A percentile compares a stretch with the other conserved stretches of the same genome.
Evolutionary conservation across 2,888 invertebrate species (phyloP).

Genomic region (Lymantria dispar): DNA sequence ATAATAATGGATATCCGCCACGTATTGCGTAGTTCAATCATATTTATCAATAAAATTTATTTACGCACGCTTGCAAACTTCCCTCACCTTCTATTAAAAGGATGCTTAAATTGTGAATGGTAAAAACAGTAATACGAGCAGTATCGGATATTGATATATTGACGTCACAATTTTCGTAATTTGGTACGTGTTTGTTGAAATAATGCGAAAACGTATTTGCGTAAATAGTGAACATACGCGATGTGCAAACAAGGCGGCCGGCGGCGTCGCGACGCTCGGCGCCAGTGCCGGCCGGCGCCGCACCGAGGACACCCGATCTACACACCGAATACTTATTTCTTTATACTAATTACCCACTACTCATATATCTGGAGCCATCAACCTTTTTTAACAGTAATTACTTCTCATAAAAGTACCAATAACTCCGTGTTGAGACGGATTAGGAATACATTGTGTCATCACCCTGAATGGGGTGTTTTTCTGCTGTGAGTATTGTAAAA

Average conservation of each 20-base stretch:
- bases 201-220: slow-evolving; percentile 63
- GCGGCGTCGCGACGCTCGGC: slow-evolving; percentile 61
- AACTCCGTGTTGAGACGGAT: too few species aligned
- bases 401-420: not conserved
- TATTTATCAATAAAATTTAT: not conserved
- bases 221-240: slow-evolving; percentile 72
- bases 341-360: slow-evolving; percentile 36
- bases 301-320: slow-evolving; percentile 48
- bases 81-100: slow-evolving; percentile 16
- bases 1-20: too few species aligned
- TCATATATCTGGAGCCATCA: slow-evolving; percentile 1
- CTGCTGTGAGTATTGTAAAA: too few species aligned
- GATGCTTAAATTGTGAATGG: slow-evolving; percentile 21
- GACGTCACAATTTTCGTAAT: slow-evolving; percentile 50
- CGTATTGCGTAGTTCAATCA: too few species aligned
- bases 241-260: slow-evolving; percentile 62
- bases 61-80: slow-evolving; percentile 10
- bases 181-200: slow-evolving; percentile 58
- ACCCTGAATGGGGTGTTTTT: too few species aligned
- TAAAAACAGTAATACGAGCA: slow-evolving; percentile 28
- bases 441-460: too few species aligned
- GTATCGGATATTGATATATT: slow-evolving; percentile 28
- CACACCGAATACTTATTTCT: slow-evolving; percentile 45
- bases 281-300: slow-evolving; percentile 45
- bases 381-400: not conserved